Conservation (phyloP, 2,888 invertebrate genomes). For the Nomada fucata region DNA sequence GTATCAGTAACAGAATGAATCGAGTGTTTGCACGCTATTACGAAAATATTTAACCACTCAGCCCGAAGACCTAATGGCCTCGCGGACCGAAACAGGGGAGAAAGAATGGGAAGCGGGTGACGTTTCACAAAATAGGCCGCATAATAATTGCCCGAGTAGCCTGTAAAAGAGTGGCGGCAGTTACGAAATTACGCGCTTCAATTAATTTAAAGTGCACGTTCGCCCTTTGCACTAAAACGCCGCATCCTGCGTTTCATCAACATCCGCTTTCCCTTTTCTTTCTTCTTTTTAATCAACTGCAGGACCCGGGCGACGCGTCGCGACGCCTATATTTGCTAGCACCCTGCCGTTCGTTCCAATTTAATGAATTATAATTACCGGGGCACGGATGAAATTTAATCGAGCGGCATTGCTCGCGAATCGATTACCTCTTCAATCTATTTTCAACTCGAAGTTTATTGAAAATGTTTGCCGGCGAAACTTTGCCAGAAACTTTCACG, state of each 20-base stretch:
- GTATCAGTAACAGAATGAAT: background rate
- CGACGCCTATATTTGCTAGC: slow-evolving; percentile 1
- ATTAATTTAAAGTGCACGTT: slow-evolving; percentile 34
- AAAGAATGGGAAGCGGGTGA: background rate
- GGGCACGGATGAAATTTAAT: slow-evolving; percentile 4
- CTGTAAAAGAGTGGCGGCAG: slow-evolving; percentile 9
- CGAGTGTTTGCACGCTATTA: background rate
- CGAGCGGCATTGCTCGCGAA: slow-evolving; percentile 12
- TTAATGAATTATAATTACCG: slow-evolving; percentile 29
- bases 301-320: background rate
- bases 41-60: background rate
- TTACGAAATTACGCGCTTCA: slow-evolving; percentile 38
- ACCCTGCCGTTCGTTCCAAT: background rate
- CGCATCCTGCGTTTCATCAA: slow-evolving; percentile 3
- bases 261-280: slow-evolving; percentile 1
- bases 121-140: background rate
- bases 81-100: background rate
- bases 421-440: slow-evolving; percentile 2
- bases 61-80: too few species aligned
- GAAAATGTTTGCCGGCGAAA: background rate
- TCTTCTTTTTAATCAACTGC: background rate
- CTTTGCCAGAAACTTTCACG: background rate
- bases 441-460: background rate
- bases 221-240: background rate
- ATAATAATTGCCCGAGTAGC: slow-evolving; percentile 5